These are phyloP conservation scores for Julus scanicus DNA, from an alignment of 2,888 invertebrate species.

Conservation along the genomic window DNA sequence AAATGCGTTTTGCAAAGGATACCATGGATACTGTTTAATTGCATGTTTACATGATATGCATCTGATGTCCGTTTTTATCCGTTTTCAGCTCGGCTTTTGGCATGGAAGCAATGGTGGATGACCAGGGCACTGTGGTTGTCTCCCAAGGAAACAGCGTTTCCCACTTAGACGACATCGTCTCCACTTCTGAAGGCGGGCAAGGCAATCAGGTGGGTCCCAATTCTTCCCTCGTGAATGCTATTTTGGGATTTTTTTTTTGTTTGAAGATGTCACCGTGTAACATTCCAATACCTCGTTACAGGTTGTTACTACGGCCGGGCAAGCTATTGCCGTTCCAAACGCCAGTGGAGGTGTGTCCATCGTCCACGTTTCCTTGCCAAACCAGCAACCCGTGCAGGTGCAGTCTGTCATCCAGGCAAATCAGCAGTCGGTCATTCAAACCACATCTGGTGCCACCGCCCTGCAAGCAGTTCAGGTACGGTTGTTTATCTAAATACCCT, in stretches of 20 bases:
- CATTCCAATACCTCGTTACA: neutral
- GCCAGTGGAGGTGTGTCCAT: slow-evolving; percentile 69
- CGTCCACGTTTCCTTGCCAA: slow-evolving; percentile 83
- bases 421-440: slow-evolving; percentile 95
- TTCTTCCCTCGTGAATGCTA: neutral
- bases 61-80: neutral
- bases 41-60: neutral
- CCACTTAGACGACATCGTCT: slow-evolving; percentile 52
- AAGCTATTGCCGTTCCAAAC: slow-evolving; percentile 61
- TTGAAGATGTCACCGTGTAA: neutral
- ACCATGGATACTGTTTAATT: slow-evolving; percentile 41
- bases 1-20: neutral
- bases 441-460: slow-evolving; percentile 79
- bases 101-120: slow-evolving; percentile 94
- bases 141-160: slow-evolving; percentile 47
- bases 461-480: slow-evolving; percentile 59
- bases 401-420: slow-evolving; percentile 80
- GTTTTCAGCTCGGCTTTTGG: slow-evolving; percentile 56
- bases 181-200: slow-evolving; percentile 56
- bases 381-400: slow-evolving; percentile 73
- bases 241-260: neutral
- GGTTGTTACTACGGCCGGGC: slow-evolving; percentile 57
- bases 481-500: neutral
- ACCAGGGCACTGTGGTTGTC: slow-evolving; percentile 64
- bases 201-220: slow-evolving; percentile 49